Evolutionary conservation across 1,140 invertebrate species (phyloP).

Genomic region (Agrilus planipennis): DNA sequence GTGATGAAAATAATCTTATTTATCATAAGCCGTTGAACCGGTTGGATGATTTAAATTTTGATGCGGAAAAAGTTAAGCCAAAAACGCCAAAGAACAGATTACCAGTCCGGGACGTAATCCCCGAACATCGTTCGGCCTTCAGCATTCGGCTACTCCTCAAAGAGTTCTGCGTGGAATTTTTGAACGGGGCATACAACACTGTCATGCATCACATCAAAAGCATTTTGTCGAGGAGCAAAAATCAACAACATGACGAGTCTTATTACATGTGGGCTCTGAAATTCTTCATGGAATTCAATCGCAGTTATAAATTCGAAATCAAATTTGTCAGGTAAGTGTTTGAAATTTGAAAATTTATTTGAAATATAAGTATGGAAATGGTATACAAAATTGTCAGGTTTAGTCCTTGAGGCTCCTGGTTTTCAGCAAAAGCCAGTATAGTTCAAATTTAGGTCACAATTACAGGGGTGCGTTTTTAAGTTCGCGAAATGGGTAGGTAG

Average conservation of each 20-base stretch:
- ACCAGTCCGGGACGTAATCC: conserved; percentile 41
- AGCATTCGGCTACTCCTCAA: conserved; percentile 77
- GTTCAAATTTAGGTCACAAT: too few species aligned
- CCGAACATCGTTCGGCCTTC: conserved; percentile 61
- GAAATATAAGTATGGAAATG: too few species aligned
- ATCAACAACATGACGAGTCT: conserved; percentile 70
- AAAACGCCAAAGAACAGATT: conserved; percentile 54
- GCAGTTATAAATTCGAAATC: conserved; percentile 67
- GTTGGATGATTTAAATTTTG: conserved; percentile 63
- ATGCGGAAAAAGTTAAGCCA: conserved; percentile 55
- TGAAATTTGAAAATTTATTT: not conserved
- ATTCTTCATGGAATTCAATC: conserved; percentile 97
- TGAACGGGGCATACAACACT: conserved; percentile 86
- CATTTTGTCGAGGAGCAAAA: conserved; percentile 45
- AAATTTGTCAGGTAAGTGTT: conserved; percentile 69
- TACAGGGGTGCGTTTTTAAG: too few species aligned
- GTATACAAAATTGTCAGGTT: too few species aligned
- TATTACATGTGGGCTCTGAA: conserved; percentile 89
- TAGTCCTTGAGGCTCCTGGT: too few species aligned
- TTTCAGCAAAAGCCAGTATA: too few species aligned
- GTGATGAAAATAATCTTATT: conserved; percentile 72
- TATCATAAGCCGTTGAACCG: conserved; percentile 73
- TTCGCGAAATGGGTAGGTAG: too few species aligned
- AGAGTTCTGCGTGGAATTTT: conserved; percentile 88
- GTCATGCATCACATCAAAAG: conserved; percentile 72